phyloP scores from a whole-genome alignment of 2,113 vertebrate species.

The Peromyscus leucopus region DNA sequence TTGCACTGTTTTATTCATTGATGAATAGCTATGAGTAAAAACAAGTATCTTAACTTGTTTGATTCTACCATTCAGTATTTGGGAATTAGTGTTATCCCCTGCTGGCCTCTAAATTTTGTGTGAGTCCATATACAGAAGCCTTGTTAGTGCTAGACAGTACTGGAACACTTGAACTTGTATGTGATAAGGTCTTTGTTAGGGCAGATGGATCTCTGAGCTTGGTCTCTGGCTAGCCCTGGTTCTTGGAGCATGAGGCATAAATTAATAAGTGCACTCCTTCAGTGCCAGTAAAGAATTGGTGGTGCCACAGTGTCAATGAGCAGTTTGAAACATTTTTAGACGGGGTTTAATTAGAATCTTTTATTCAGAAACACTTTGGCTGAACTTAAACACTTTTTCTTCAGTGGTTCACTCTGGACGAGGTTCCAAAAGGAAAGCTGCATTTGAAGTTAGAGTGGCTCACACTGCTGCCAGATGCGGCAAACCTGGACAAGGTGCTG shows the following conservation, averaged over 20 bases:
- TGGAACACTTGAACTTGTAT: background rate
- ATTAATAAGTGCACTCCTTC: fast-evolving
- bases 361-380: background rate
- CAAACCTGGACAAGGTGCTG: constrained; percentile 93
- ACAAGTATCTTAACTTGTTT: background rate
- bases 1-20: background rate
- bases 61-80: background rate
- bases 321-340: background rate
- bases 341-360: background rate
- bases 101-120: background rate
- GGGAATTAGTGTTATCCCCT: background rate
- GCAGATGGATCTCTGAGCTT: too few species aligned
- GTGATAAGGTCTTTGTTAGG: background rate
- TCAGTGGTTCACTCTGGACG: constrained; percentile 96
- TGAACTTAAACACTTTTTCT: background rate
- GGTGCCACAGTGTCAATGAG: background rate
- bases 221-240: background rate
- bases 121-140: background rate
- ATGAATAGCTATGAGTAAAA: background rate
- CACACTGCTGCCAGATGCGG: constrained; percentile 89
- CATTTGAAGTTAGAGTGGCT: constrained; percentile 97
- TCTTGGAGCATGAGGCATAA: background rate
- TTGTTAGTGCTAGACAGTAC: background rate
- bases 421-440: constrained; percentile 93
- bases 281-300: background rate